phyloP scores from a whole-genome alignment of 2,113 vertebrate species.

The Oriolus oriolus region DNA sequence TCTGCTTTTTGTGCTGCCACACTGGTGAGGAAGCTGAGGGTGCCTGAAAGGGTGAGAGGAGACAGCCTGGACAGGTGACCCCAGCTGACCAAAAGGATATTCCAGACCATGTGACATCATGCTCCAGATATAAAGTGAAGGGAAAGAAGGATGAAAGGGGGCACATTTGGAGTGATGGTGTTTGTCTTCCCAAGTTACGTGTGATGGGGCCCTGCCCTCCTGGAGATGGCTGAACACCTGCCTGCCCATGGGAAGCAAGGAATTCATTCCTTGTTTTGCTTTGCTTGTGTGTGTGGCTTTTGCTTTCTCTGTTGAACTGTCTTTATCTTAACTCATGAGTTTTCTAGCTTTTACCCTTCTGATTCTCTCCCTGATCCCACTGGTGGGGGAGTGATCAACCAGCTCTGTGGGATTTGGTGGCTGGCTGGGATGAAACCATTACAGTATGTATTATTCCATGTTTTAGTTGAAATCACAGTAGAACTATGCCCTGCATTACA shows the following conservation, averaged over 20 bases:
- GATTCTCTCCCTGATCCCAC: not conserved
- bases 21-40: rapidly evolving
- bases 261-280: not conserved
- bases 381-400: not conserved
- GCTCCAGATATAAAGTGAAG: not conserved
- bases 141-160: not conserved
- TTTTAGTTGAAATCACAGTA: not conserved
- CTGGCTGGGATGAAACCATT: not conserved
- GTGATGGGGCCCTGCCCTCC: not conserved
- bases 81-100: not conserved
- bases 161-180: not conserved
- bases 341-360: not conserved
- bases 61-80: not conserved
- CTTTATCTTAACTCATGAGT: too few relatives aligned
- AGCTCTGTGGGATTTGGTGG: not conserved
- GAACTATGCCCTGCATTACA: not conserved
- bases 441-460: not conserved
- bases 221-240: not conserved
- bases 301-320: not conserved
- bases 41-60: not conserved
- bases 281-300: not conserved
- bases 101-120: not conserved
- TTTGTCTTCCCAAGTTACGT: not conserved
- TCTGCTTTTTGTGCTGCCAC: not conserved
- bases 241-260: not conserved